Percentiles rank a stretch among this genome's conserved stretches.
Conservation (phyloP, 2,797 vertebrate species). For the Antennarius maculatus region DNA sequence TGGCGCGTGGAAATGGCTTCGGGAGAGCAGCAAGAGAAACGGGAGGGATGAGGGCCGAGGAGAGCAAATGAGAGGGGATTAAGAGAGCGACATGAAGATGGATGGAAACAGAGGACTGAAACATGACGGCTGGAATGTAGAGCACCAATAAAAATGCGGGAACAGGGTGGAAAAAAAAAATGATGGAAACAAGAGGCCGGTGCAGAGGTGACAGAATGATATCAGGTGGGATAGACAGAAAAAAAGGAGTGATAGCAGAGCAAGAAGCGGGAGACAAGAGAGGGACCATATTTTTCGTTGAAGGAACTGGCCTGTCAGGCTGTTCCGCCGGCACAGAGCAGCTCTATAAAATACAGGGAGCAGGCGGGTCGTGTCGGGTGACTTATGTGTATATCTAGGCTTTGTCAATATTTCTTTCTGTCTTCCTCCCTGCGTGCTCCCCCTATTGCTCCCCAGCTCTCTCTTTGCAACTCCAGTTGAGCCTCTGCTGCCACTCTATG, state of each 20-base stretch:
- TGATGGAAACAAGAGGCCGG: slow-evolving; percentile 67
- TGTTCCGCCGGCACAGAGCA: slow-evolving; percentile 85
- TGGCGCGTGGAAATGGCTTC: slow-evolving; percentile 38
- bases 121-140: slow-evolving; percentile 73
- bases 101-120: slow-evolving; percentile 76
- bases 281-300: slow-evolving; percentile 84
- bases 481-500: slow-evolving; percentile 9
- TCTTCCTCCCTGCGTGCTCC: slow-evolving; percentile 71
- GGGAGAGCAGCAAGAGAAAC: slow-evolving; percentile 51
- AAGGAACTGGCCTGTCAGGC: slow-evolving; percentile 88
- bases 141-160: slow-evolving; percentile 73
- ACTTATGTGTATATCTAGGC: slow-evolving; percentile 87
- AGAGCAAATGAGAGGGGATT: slow-evolving; percentile 76
- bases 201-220: slow-evolving; percentile 78
- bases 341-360: slow-evolving; percentile 83
- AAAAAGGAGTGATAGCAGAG: slow-evolving; percentile 76
- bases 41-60: slow-evolving; percentile 57
- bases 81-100: slow-evolving; percentile 76
- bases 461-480: slow-evolving; percentile 43
- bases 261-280: slow-evolving; percentile 66
- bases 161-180: slow-evolving; percentile 59
- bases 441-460: slow-evolving; percentile 49
- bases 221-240: slow-evolving; percentile 77
- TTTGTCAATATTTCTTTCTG: slow-evolving; percentile 89
- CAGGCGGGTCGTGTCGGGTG: slow-evolving; percentile 79